A percentile compares a stretch with the other conserved stretches of the same genome.
Evolutionary conservation across 1,140 invertebrate species (phyloP).

Genomic region (Paraescarpia echinospica): DNA sequence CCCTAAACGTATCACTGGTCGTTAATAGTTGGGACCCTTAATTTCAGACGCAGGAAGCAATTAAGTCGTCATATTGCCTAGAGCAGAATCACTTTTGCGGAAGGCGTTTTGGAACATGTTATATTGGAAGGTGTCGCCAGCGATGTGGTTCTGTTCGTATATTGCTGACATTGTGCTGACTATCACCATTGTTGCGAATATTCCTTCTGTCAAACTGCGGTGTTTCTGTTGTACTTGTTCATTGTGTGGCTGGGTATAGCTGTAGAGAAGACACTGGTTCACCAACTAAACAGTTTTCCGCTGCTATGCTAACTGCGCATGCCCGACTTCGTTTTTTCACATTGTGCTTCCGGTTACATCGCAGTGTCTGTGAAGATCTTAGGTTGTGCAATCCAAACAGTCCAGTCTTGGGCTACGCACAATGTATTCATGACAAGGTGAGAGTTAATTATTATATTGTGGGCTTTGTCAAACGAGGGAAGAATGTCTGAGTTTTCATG

Average conservation of each 20-base stretch:
- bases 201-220: background rate
- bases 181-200: background rate
- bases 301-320: no score
- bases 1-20: background rate
- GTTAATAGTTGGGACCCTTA: background rate
- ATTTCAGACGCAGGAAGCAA: background rate
- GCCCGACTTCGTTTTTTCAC: no score
- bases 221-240: background rate
- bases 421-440: no score
- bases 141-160: background rate
- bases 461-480: no score
- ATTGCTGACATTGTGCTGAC: background rate
- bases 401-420: no score
- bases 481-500: no score
- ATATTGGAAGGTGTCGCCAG: background rate
- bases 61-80: background rate
- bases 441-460: no score
- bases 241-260: background rate
- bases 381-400: no score
- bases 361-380: no score
- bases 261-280: no score
- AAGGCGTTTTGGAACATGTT: background rate
- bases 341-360: no score
- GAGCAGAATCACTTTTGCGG: background rate
- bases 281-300: no score